Conservation (phyloP, 2,888 invertebrate genomes). For the Drosophila setosimentum region DNA sequence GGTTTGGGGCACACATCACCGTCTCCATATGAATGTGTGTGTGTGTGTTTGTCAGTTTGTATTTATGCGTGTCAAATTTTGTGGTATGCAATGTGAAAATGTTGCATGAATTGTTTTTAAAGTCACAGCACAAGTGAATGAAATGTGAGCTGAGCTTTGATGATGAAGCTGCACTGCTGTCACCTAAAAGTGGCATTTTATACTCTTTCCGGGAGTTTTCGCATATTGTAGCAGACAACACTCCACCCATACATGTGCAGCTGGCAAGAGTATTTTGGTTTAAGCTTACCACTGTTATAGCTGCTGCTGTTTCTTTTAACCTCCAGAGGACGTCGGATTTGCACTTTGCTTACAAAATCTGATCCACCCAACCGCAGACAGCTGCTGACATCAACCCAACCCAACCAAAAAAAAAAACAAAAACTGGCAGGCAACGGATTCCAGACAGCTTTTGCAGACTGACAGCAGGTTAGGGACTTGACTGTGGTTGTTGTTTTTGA, state of each 20-base stretch:
- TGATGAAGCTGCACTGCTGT: constrained; percentile 33
- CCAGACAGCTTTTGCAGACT: constrained; percentile 4
- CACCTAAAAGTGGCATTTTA: background rate
- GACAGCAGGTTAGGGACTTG: constrained; percentile 1
- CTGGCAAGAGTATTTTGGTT: background rate
- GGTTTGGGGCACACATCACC: constrained; percentile 28
- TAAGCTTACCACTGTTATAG: background rate
- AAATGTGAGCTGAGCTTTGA: constrained; percentile 61
- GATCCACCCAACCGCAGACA: constrained; percentile 41
- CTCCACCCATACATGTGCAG: background rate
- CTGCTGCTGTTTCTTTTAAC: constrained; percentile 13
- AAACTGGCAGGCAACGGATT: constrained; percentile 1
- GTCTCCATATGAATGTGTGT: background rate
- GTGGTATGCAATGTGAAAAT: constrained; percentile 49
- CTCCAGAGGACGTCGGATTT: constrained; percentile 36
- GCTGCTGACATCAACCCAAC: constrained; percentile 45
- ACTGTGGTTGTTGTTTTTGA: background rate
- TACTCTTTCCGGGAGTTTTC: background rate
- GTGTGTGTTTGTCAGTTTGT: background rate
- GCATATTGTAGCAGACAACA: background rate
- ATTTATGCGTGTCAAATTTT: constrained; percentile 26
- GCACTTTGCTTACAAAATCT: constrained; percentile 33
- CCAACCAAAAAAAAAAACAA: background rate
- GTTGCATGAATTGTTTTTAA: constrained; percentile 75
- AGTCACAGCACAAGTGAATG: constrained; percentile 61